Conservation (phyloP, 2,113 vertebrate genomes). For the Trogon surrucura region DNA sequence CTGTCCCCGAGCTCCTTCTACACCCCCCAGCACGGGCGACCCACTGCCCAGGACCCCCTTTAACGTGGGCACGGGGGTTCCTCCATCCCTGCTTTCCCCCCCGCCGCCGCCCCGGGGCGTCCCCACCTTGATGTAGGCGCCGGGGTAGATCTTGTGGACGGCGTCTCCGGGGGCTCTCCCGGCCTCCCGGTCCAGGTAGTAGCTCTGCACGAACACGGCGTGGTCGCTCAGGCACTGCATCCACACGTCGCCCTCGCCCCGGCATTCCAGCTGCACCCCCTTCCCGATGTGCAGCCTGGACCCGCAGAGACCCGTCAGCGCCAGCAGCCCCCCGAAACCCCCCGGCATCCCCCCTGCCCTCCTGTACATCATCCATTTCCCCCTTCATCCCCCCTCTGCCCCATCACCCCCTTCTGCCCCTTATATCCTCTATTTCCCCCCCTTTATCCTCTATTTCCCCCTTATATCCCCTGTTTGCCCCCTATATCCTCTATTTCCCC, state of each 20-base stretch:
- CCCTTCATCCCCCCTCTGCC: too few species aligned
- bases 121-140: constrained; percentile 81
- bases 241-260: constrained; percentile 82
- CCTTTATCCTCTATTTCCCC: too few species aligned
- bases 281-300: constrained; percentile 79
- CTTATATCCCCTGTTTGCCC: too few species aligned
- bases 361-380: too few species aligned
- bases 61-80: rapidly evolving
- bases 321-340: background rate
- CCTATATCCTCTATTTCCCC: too few species aligned
- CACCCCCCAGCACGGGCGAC: too few species aligned
- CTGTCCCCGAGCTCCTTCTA: background rate
- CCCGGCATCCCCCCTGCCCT: background rate
- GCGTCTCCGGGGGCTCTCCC: constrained; percentile 83
- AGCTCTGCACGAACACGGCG: constrained; percentile 83
- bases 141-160: constrained; percentile 84
- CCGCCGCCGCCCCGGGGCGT: rapidly evolving
- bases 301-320: background rate
- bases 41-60: background rate
- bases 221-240: constrained; percentile 83
- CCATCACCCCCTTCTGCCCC: too few species aligned
- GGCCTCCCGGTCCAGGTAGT: constrained; percentile 81
- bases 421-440: too few species aligned
- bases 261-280: constrained; percentile 80
- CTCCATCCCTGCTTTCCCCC: background rate